Conservation (phyloP, 2,113 vertebrate species). For the Urocitellus parryii region DNA sequence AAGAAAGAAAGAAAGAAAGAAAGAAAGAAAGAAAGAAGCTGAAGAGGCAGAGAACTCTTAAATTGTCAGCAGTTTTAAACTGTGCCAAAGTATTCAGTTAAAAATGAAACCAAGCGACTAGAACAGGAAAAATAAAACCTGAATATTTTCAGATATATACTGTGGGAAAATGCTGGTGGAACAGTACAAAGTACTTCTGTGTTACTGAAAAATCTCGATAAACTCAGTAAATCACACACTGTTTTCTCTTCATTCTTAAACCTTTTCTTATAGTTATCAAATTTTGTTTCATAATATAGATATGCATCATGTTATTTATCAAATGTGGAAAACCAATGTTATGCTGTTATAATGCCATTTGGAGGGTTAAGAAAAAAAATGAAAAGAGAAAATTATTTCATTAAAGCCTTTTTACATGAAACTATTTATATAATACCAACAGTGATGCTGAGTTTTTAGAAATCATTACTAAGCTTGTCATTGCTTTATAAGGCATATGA, state of each 20-base stretch:
- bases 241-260: background rate
- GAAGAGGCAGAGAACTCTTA: background rate
- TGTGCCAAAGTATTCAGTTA: background rate
- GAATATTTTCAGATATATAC: background rate
- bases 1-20: no score
- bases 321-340: background rate
- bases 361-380: background rate
- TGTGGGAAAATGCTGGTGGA: background rate
- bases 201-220: background rate
- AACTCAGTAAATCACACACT: background rate
- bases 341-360: background rate
- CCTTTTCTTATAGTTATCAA: background rate
- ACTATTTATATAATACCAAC: background rate
- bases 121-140: background rate
- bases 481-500: background rate
- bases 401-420: background rate
- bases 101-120: slow-evolving; percentile 34
- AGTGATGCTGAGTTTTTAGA: background rate
- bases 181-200: background rate
- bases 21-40: no score
- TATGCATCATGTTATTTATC: background rate
- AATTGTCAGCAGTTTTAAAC: background rate
- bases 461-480: background rate
- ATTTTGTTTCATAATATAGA: background rate
- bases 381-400: background rate